Evolutionary conservation across 1,140 invertebrate species (phyloP), one percentile per base, ranked within the genome.

Genomic region (Heliothis subflexa): DNA sequence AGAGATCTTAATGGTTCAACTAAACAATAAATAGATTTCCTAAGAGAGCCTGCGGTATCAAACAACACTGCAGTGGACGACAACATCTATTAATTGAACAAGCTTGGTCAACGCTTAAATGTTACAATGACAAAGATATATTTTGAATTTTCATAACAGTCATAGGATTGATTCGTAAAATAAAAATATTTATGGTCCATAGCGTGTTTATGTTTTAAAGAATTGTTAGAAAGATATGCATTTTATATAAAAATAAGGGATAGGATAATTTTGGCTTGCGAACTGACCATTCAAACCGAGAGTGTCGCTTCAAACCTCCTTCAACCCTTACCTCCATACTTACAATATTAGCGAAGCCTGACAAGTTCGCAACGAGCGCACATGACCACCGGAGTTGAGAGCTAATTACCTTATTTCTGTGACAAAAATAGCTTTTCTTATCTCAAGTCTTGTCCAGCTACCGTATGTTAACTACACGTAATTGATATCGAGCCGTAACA

Each of bases 401-500:
- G 89, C 86, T 86, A 88, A 87, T 81, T 87, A 88, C 85, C 83
- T 86, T 83, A 88, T 84, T 84, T 89, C 87, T 85, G 87, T 94
- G 89, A 92, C 91, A 94, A 94, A 94, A 94, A 94, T 94, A 94
- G 87, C 89, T 89, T 91, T 84, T 86, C 86, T 91, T 87, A 87
- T 81, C 82, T 77, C 86, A 83, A 86, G 70, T 87, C 84, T 86
- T 82, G 84, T 80, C 83, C 80, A 82, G 81, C 86, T 86, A 87
- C 83, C 87, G 82, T 88, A 85, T 81, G 86, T 86, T 87, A 91
- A 82, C 85, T 84, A 86, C 80, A 85, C 83, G 85, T 93, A 92
- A 93, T 93, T 92, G 92, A 93, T 93, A 93, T 92, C 86, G 86
- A 88, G 84, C 87, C 86, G 81, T 86, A 82, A 88, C 83, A 77